A percentile compares a stretch with the other conserved stretches of the same genome.
Conservation (phyloP, 1,140 invertebrate genomes). For the Lepidurus apus region DNA sequence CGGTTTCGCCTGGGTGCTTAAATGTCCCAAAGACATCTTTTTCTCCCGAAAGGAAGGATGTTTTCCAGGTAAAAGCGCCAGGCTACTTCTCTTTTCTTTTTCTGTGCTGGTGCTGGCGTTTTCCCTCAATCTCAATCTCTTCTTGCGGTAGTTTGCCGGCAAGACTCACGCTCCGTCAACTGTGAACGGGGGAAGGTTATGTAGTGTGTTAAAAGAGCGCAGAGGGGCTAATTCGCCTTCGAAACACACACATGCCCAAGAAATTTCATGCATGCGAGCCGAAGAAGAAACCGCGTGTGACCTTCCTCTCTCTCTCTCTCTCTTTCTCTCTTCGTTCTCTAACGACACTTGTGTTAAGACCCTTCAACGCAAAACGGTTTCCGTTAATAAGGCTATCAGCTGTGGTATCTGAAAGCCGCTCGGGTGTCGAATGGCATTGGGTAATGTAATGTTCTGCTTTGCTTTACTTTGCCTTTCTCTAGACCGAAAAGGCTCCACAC, state of each 20-base stretch:
- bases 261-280: slow-evolving; percentile 14
- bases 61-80: background rate
- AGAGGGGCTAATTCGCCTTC: background rate
- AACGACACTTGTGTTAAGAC: background rate
- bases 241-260: background rate
- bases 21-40: background rate
- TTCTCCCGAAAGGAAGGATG: background rate
- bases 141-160: background rate
- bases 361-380: slow-evolving; percentile 10
- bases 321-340: background rate
- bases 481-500: background rate
- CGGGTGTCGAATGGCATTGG: background rate
- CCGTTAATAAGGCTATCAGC: slow-evolving; percentile 10
- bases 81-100: slow-evolving; percentile 4
- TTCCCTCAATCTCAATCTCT: background rate
- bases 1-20: background rate
- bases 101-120: background rate
- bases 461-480: background rate
- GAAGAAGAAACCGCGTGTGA: background rate
- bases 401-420: slow-evolving; percentile 1
- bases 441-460: background rate
- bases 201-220: slow-evolving; percentile 3
- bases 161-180: background rate
- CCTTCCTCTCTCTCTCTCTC: background rate
- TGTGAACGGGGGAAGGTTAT: background rate